Base-by-base conservation (phyloP, 1,140 invertebrate genomes). In the Drosophila sp. region DNA sequence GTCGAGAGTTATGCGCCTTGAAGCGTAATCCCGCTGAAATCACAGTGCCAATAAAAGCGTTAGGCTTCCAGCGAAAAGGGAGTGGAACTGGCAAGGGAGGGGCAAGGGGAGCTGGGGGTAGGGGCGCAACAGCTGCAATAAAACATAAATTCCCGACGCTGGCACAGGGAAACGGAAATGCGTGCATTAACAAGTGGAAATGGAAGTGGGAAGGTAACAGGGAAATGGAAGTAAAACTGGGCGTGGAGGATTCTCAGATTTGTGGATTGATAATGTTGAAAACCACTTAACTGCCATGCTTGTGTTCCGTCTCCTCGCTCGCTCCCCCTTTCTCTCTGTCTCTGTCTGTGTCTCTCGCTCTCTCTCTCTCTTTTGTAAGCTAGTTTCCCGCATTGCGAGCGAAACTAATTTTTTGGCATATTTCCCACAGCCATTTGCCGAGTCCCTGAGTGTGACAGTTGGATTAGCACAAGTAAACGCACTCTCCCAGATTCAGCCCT, bases 361-460 rank as follows among this genome's bases (percentile, higher is more conserved):
- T 1, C 32, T 32, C 8, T 6, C 21, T 21, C 21, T 21, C 21
- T 4, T 21, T 21, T 51, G 36, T 21, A 16, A 53, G 46, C 62
- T 71, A 71, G 41, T 72, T 72, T 65, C 36, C 53, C 63, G 63
- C 53, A 57, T 50, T 38, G 45, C 59, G 45, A 50, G 27, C 41
- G 14, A 18, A 18, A 18, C 32, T 36, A 21, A 36, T 21, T 83
- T 83, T 89, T 77, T 87, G 79, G 78, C 76, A 78, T 72, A 72
- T 72, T 78, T 76, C 75, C 63, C 81, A 78, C 73, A 78, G 71
- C 61, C 72, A 73, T 79, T 86, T 78, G 53, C 67, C 38, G 32
- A 43, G 66, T 64, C 74, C 64, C 80, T 83, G 76, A 76, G 75
- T 58, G 54, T 78, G 81, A 80, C 81, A 86, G 70, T 82, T 83